Percentiles rank a stretch among this genome's conserved stretches.
phyloP scores from a whole-genome alignment of 2,113 vertebrate genomes.

The Thryonomys swinderianus region DNA sequence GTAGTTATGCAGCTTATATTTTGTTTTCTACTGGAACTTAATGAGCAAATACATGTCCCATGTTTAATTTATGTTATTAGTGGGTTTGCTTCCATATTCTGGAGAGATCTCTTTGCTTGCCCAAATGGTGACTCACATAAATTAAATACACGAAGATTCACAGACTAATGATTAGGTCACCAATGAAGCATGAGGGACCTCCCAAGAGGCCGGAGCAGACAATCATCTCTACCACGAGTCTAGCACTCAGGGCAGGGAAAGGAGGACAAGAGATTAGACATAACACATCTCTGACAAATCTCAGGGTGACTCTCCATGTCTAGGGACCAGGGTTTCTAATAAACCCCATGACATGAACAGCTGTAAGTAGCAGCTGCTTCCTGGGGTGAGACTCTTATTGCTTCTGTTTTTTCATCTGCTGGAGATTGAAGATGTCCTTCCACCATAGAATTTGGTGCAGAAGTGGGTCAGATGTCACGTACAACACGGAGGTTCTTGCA shows the following conservation, averaged over 20 bases:
- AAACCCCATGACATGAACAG: conserved; percentile 33
- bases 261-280: conserved; percentile 29
- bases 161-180: conserved; percentile 64
- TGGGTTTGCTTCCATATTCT: conserved; percentile 64
- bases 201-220: conserved; percentile 67
- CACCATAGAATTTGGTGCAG: not conserved
- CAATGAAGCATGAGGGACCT: conserved; percentile 69
- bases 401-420: not conserved
- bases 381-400: not conserved
- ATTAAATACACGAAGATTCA: conserved; percentile 65
- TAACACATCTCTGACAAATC: conserved; percentile 53
- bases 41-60: not conserved
- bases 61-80: conserved; percentile 67
- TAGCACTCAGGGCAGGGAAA: conserved; percentile 55
- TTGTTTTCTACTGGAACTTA: conserved; percentile 15
- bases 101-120: conserved; percentile 54
- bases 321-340: conserved; percentile 29
- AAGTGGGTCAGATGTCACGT: not conserved
- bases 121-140: conserved; percentile 72
- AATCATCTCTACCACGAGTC: conserved; percentile 41
- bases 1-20: not conserved
- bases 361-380: conserved; percentile 43
- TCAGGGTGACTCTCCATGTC: conserved; percentile 29
- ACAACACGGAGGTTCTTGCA: not conserved
- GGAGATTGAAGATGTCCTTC: not conserved